These are phyloP conservation scores for Drosophila pectinifera DNA, from an alignment of 1,140 invertebrate genomes.

Conservation along the genomic window DNA sequence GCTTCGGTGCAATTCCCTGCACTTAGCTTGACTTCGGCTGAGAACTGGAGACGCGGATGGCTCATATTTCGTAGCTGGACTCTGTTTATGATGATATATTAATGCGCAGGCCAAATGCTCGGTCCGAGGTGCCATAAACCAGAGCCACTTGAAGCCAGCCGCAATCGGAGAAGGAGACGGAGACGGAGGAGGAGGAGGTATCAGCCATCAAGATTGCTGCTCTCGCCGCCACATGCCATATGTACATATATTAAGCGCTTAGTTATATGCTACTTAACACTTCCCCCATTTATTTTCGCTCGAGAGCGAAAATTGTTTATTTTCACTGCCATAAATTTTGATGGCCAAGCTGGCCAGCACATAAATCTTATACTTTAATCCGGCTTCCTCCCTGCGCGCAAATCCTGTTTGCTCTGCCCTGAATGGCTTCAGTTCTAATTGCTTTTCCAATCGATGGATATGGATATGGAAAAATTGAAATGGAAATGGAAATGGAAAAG, in stretches of 20 bases:
- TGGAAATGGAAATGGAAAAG: not conserved
- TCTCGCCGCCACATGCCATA: constrained; percentile 43
- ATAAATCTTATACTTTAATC: constrained; percentile 61
- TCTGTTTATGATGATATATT: constrained; percentile 78
- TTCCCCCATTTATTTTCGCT: constrained; percentile 56
- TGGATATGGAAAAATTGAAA: not conserved
- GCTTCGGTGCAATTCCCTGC: constrained; percentile 1
- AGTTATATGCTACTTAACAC: constrained; percentile 67
- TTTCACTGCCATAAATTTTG: constrained; percentile 72
- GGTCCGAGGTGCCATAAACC: constrained; percentile 64
- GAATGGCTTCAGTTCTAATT: constrained; percentile 39
- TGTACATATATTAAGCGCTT: constrained; percentile 50
- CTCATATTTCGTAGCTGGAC: constrained; percentile 49
- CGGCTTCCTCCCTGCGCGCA: constrained; percentile 18
- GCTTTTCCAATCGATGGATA: constrained; percentile 42
- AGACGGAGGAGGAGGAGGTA: not conserved
- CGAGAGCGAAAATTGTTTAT: constrained; percentile 70
- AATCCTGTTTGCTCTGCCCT: constrained; percentile 10
- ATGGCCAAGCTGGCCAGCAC: constrained; percentile 52
- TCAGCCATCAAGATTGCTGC: constrained; percentile 35
- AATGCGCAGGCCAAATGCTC: constrained; percentile 59
- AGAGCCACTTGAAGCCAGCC: constrained; percentile 64
- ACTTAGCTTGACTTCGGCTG: not conserved
- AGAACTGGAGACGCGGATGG: constrained; percentile 43
- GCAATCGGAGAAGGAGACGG: not conserved